Evolutionary conservation across 2,888 invertebrate genomes (phyloP).

Genomic region (Megaustenia siamemsis): DNA sequence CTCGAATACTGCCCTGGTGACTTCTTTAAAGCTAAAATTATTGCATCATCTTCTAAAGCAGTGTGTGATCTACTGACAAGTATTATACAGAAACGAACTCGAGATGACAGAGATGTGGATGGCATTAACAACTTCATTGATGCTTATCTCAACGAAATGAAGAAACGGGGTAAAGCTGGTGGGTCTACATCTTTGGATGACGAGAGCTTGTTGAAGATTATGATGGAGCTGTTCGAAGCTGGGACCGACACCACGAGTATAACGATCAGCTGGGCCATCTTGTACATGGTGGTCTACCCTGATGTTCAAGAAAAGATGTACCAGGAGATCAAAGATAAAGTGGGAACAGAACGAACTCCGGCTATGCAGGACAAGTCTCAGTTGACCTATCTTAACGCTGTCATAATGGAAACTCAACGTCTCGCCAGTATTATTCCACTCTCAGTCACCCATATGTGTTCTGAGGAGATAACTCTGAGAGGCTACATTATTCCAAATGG

Average conservation of each 20-base stretch:
- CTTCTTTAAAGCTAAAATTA: not conserved
- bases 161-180: not conserved
- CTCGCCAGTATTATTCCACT: too few species aligned
- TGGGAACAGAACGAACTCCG: conserved; percentile 63
- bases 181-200: not conserved
- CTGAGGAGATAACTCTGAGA: too few species aligned
- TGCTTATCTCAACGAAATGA: not conserved
- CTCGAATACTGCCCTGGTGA: conserved; percentile 10
- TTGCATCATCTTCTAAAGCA: not conserved
- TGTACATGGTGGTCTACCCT: conserved; percentile 68
- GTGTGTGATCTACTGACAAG: not conserved
- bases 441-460: too few species aligned
- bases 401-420: too few species aligned
- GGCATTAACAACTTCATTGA: not conserved
- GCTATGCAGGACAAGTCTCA: conserved; percentile 59
- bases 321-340: conserved; percentile 49
- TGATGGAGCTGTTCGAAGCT: not conserved
- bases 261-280: conserved; percentile 79
- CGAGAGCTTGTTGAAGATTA: not conserved
- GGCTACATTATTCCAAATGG: too few species aligned
- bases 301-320: conserved; percentile 81
- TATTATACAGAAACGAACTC: not conserved
- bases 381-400: conserved; percentile 67
- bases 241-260: conserved; percentile 87
- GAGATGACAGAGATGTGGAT: not conserved